Percentiles rank a stretch among this genome's conserved stretches.
Conservation (phyloP, 2,888 invertebrate species). For the Gymnosoma rotundatum region DNA sequence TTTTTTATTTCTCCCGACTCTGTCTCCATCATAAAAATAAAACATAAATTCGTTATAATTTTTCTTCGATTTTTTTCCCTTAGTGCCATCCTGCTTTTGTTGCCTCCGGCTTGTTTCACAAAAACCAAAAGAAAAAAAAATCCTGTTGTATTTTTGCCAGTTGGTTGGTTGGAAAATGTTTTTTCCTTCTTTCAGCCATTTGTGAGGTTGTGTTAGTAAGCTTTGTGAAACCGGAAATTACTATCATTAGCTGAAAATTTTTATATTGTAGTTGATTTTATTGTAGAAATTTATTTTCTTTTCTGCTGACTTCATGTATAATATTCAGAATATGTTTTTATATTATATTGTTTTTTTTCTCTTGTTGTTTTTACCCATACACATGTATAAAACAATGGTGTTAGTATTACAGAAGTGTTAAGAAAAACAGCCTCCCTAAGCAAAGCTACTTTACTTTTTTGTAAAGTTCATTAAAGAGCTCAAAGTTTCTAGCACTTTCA, state of each 20-base stretch:
- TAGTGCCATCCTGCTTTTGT: conserved; percentile 35
- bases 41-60: conserved; percentile 60
- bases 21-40: conserved; percentile 13
- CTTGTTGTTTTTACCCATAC: conserved; percentile 34
- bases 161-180: conserved; percentile 5
- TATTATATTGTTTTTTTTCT: conserved; percentile 16
- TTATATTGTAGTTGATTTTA: conserved; percentile 40
- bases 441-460: too few species aligned
- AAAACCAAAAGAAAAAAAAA: not conserved
- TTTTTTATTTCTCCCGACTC: not conserved
- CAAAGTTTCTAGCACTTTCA: too few species aligned
- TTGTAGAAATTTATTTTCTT: conserved; percentile 41
- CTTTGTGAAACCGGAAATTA: conserved; percentile 63
- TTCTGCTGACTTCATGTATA: conserved; percentile 33
- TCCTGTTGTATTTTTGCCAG: conserved; percentile 42
- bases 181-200: conserved; percentile 18
- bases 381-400: not conserved
- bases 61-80: conserved; percentile 32
- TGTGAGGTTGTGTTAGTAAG: conserved; percentile 36
- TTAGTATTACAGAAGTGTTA: not conserved
- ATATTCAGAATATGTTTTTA: conserved; percentile 53
- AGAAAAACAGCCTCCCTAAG: conserved; percentile 1
- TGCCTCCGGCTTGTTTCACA: conserved; percentile 41
- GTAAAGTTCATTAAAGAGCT: too few species aligned
- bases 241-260: conserved; percentile 65